Percentiles rank a stretch among this genome's conserved stretches.
These are phyloP conservation scores for Tachina grossa DNA, from an alignment of 2,888 invertebrate genomes.

Conservation along the genomic window DNA sequence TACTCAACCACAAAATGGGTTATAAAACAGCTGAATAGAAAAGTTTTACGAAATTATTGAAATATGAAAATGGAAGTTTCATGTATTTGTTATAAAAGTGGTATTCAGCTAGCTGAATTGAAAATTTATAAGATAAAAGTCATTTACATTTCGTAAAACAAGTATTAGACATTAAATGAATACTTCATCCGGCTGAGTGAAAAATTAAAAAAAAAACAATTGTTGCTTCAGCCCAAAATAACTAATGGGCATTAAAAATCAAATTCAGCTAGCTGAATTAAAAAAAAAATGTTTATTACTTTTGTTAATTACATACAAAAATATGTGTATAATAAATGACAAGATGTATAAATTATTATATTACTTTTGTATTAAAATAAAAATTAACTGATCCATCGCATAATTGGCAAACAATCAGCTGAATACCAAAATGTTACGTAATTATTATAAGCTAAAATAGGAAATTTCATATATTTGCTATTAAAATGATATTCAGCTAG, in stretches of 20 bases:
- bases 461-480: background rate
- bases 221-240: background rate
- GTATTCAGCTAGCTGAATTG: background rate
- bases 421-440: background rate
- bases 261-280: conserved; percentile 23
- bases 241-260: background rate
- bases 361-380: background rate
- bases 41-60: background rate
- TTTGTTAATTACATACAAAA: too few species aligned
- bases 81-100: background rate
- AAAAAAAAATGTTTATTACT: too few species aligned
- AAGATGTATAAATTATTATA: too few species aligned
- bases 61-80: too few species aligned
- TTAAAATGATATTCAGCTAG: background rate
- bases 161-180: too few species aligned
- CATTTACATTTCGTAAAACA: background rate
- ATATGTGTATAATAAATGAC: too few species aligned
- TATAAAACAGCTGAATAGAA: background rate
- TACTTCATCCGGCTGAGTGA: background rate
- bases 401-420: background rate
- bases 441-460: too few species aligned
- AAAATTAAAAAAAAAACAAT: background rate
- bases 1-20: background rate
- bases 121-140: background rate
- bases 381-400: too few species aligned